A percentile compares a stretch with the other conserved stretches of the same genome.
These are phyloP conservation scores for Calidris pugnax DNA, from an alignment of 2,113 vertebrate species.

Conservation along the genomic window DNA sequence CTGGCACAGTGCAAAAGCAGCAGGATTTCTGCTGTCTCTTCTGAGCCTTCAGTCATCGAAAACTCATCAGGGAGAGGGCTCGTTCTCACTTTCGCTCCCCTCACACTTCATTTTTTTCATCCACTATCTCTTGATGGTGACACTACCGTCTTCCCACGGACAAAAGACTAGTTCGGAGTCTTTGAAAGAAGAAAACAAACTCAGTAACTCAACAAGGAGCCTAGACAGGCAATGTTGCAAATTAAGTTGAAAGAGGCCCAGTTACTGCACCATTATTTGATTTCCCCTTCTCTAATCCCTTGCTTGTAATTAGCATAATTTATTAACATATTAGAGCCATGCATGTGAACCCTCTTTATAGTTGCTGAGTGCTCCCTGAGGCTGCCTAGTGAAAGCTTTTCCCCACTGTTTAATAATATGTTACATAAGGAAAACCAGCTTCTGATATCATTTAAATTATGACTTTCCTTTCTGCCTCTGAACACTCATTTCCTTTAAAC, in stretches of 20 bases:
- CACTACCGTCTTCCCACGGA: neutral
- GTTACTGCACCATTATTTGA: conserved; percentile 53
- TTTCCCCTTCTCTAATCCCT: conserved; percentile 50
- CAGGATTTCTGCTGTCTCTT: neutral
- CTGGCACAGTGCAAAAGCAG: neutral
- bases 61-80: neutral
- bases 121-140: neutral
- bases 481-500: conserved; percentile 64
- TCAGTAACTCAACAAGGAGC: conserved; percentile 33
- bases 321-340: conserved; percentile 52
- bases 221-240: conserved; percentile 47
- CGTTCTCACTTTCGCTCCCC: neutral
- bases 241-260: conserved; percentile 64
- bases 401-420: conserved; percentile 62
- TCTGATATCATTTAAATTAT: conserved; percentile 75
- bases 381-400: conserved; percentile 32
- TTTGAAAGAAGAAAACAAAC: conserved; percentile 56
- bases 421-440: conserved; percentile 48
- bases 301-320: conserved; percentile 60
- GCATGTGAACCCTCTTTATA: conserved; percentile 44
- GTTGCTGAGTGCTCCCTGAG: conserved; percentile 58
- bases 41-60: neutral
- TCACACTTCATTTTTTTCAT: neutral
- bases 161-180: neutral
- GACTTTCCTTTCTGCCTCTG: conserved; percentile 67